Conservation (phyloP, 2,888 invertebrate genomes). For the Meliscaeva auricollis region DNA sequence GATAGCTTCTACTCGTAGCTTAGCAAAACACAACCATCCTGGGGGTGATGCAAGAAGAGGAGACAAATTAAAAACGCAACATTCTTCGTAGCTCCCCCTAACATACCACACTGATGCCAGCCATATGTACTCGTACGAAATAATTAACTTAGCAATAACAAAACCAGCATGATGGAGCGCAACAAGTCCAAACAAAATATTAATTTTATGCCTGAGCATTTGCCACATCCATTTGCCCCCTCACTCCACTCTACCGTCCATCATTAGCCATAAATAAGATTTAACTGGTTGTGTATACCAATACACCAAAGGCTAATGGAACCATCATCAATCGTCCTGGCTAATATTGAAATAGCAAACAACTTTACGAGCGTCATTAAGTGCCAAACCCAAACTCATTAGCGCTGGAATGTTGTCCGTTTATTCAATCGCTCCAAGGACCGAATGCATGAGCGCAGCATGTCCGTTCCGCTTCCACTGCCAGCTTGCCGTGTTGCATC, state of each 20-base stretch:
- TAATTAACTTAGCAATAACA: constrained; percentile 60
- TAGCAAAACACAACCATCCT: neutral
- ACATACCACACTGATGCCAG: neutral
- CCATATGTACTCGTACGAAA: constrained; percentile 25
- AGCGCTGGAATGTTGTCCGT: constrained; percentile 72
- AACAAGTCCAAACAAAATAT: constrained; percentile 56
- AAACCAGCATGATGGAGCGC: constrained; percentile 47
- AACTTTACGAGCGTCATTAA: constrained; percentile 69
- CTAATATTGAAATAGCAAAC: constrained; percentile 67
- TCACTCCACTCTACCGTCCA: neutral
- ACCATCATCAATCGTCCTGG: constrained; percentile 66
- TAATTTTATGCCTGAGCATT: constrained; percentile 36
- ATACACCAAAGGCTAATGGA: constrained; percentile 54
- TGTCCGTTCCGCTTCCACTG: constrained; percentile 16
- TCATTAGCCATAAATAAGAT: constrained; percentile 26
- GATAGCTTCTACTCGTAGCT: neutral
- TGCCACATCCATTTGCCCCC: constrained; percentile 2
- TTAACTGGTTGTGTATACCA: constrained; percentile 12
- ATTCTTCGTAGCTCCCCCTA: too few species aligned
- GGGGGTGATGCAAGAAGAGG: constrained; percentile 3
- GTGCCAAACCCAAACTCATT: constrained; percentile 74
- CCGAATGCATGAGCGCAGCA: constrained; percentile 43
- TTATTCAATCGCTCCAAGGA: constrained; percentile 56
- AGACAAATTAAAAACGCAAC: constrained; percentile 40
- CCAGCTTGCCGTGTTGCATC: neutral